A percentile compares a stretch with the other conserved stretches of the same genome.
These are phyloP conservation scores for Formicarius rufipectus DNA, from an alignment of 2,113 vertebrate genomes.

Conservation along the genomic window DNA sequence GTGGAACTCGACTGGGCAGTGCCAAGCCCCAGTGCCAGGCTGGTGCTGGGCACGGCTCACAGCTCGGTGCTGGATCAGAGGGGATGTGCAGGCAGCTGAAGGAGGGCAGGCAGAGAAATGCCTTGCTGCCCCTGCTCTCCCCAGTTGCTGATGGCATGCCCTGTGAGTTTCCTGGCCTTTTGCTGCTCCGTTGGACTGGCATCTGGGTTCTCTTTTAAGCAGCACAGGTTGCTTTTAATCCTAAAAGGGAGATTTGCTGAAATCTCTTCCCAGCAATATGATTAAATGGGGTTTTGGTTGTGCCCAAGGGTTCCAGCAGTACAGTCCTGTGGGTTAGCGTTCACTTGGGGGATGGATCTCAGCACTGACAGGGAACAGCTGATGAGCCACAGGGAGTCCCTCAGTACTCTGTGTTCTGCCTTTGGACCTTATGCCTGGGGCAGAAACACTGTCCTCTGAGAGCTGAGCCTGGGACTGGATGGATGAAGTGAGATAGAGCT, in stretches of 20 bases:
- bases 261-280: background rate
- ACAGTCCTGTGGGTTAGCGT: background rate
- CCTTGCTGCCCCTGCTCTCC: background rate
- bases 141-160: accelerated
- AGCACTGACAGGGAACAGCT: background rate
- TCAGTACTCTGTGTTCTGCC: too few species aligned
- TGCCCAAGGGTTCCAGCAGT: background rate
- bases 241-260: background rate
- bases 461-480: background rate
- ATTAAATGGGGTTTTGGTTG: background rate
- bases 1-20: background rate
- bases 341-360: background rate
- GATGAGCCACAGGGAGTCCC: accelerated
- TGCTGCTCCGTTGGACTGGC: background rate
- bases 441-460: background rate
- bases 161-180: background rate
- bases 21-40: background rate
- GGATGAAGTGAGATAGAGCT: background rate
- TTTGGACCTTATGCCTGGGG: accelerated
- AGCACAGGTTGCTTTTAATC: background rate
- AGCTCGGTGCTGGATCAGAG: background rate
- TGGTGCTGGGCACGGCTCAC: background rate
- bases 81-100: background rate
- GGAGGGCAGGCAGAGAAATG: background rate
- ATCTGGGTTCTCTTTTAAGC: background rate